These are phyloP conservation scores for Lophura swinhoii DNA, from an alignment of 2,797 vertebrate species.

Conservation along the genomic window DNA sequence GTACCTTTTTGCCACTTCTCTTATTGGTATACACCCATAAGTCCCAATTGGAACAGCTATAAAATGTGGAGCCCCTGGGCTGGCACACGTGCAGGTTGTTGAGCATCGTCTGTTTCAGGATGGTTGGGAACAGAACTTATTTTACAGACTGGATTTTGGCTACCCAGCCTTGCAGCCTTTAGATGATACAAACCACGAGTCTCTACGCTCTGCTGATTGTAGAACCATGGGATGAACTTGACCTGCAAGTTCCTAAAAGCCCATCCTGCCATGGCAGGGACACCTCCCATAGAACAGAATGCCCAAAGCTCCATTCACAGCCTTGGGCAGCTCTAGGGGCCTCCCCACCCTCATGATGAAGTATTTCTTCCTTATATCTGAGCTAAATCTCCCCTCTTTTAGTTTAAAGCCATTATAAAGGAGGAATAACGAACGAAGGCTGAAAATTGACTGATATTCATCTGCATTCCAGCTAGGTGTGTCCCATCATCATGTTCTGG, in stretches of 20 bases:
- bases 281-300: too few relatives aligned
- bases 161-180: neutral
- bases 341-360: too few relatives aligned
- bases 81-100: neutral
- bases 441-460: neutral
- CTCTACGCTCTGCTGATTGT: neutral
- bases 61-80: neutral
- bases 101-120: neutral
- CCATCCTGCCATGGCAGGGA: too few relatives aligned
- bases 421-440: fast-evolving
- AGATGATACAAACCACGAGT: neutral
- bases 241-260: too few relatives aligned
- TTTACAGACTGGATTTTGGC: neutral
- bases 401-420: too few relatives aligned
- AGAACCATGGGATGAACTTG: too few relatives aligned
- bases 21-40: neutral
- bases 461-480: constrained; percentile 76
- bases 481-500: constrained; percentile 94
- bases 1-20: neutral
- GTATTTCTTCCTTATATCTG: too few relatives aligned
- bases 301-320: too few relatives aligned
- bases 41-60: neutral
- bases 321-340: too few relatives aligned
- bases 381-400: too few relatives aligned
- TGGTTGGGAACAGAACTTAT: neutral